phyloP scores from a whole-genome alignment of 2,888 invertebrate species.

The Calameuta idolon region DNA sequence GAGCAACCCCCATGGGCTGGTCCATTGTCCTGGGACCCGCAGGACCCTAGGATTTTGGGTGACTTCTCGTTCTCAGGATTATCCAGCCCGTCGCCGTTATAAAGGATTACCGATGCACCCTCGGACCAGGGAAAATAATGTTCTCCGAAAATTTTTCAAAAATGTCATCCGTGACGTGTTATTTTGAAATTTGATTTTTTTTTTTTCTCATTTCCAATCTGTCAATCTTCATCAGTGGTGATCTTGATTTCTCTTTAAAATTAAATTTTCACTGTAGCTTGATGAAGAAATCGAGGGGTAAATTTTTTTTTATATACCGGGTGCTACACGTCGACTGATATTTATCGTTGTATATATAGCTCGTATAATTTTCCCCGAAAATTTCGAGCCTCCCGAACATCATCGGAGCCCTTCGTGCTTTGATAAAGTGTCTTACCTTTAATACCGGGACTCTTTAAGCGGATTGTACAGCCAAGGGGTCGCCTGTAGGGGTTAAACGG shows the following conservation, averaged over 20 bases:
- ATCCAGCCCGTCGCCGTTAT: neutral
- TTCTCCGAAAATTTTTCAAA: neutral
- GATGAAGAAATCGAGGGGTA: too few relatives aligned
- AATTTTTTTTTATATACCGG: too few relatives aligned
- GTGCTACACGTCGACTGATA: too few relatives aligned
- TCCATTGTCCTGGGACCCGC: slow-evolving; percentile 1
- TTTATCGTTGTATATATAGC: too few relatives aligned
- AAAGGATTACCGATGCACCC: neutral
- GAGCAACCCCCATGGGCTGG: neutral
- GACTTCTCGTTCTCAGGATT: neutral
- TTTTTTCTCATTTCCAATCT: too few relatives aligned
- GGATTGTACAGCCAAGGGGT: neutral
- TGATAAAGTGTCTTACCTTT: neutral
- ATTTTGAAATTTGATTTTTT: too few relatives aligned
- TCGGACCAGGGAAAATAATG: neutral
- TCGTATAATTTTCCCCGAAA: neutral
- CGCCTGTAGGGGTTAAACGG: neutral
- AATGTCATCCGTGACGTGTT: too few relatives aligned
- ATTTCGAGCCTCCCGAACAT: neutral
- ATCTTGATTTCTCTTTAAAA: too few relatives aligned
- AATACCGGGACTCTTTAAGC: neutral
- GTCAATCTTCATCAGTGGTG: too few relatives aligned
- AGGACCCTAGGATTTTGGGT: neutral
- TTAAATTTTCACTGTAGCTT: too few relatives aligned
- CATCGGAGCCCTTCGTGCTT: neutral